Percentiles rank a stretch among this genome's conserved stretches.
Evolutionary conservation across 2,113 vertebrate genomes (phyloP).

Genomic region (Siniperca chuatsi): DNA sequence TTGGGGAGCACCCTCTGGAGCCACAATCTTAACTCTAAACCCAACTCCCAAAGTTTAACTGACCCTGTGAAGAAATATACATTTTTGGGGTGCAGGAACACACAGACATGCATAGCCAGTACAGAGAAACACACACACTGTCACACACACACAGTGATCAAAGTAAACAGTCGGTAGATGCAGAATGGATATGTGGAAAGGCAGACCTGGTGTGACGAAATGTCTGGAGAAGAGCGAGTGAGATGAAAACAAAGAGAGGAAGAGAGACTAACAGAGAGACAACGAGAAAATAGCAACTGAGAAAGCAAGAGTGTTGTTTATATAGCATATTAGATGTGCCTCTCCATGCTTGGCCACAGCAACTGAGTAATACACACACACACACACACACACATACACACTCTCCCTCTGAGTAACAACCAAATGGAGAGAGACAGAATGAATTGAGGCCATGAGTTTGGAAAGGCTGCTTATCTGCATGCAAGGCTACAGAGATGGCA

Average conservation of each 20-base stretch:
- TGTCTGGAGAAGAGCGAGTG: background rate
- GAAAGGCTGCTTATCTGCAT: constrained; percentile 18
- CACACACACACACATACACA: constrained; percentile 7
- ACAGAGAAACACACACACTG: background rate
- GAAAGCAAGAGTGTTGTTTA: constrained; percentile 46
- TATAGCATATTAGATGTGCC: constrained; percentile 49
- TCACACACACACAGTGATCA: constrained; percentile 26
- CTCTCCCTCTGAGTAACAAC: constrained; percentile 14
- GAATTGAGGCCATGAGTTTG: constrained; percentile 45
- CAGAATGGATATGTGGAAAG: constrained; percentile 29
- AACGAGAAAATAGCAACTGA: constrained; percentile 18
- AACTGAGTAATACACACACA: constrained; percentile 16
- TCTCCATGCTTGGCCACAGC: constrained; percentile 13
- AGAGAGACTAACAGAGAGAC: constrained; percentile 27
- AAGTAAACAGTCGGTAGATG: constrained; percentile 35
- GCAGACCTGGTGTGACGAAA: constrained; percentile 46
- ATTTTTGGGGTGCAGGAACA: background rate
- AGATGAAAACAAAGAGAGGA: constrained; percentile 37
- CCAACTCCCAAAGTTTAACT: background rate
- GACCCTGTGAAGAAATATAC: constrained; percentile 1
- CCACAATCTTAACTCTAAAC: background rate
- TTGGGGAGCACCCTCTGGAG: background rate
- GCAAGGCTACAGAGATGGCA: constrained; percentile 14
- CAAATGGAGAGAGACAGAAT: constrained; percentile 42
- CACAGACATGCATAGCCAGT: background rate